Conservation (phyloP, 1,140 invertebrate genomes). For the Anthonomus grandis region DNA sequence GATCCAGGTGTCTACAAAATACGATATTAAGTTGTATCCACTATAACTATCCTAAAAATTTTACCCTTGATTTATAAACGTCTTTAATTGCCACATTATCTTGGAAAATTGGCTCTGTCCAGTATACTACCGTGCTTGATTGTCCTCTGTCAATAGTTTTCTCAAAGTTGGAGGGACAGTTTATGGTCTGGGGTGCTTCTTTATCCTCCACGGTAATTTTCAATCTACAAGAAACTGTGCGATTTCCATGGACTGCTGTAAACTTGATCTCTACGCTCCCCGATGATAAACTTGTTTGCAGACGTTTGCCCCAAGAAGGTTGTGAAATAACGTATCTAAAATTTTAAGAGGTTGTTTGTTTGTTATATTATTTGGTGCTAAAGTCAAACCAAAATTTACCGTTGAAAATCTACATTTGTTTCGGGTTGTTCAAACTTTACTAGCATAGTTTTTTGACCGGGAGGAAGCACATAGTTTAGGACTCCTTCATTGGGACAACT, state of each 20-base stretch:
- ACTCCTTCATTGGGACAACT: constrained; percentile 57
- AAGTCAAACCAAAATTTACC: too few relatives aligned
- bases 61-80: constrained; percentile 63
- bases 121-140: constrained; percentile 56
- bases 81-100: constrained; percentile 60
- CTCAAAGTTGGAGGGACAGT: constrained; percentile 64
- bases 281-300: constrained; percentile 58
- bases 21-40: constrained; percentile 11
- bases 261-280: constrained; percentile 60
- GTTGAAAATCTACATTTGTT: constrained; percentile 65
- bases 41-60: too few relatives aligned
- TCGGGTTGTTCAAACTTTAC: constrained; percentile 62
- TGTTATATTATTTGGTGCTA: too few relatives aligned
- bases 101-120: constrained; percentile 65
- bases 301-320: constrained; percentile 62
- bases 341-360: constrained; percentile 1
- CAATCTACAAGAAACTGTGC: constrained; percentile 59
- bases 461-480: constrained; percentile 56
- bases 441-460: constrained; percentile 52
- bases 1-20: constrained; percentile 58
- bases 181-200: constrained; percentile 56
- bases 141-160: constrained; percentile 56
- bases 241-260: constrained; percentile 54
- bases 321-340: constrained; percentile 58
- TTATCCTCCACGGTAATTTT: constrained; percentile 60